phyloP scores from a whole-genome alignment of 2,888 invertebrate genomes.

The Morpho deidamia region DNA sequence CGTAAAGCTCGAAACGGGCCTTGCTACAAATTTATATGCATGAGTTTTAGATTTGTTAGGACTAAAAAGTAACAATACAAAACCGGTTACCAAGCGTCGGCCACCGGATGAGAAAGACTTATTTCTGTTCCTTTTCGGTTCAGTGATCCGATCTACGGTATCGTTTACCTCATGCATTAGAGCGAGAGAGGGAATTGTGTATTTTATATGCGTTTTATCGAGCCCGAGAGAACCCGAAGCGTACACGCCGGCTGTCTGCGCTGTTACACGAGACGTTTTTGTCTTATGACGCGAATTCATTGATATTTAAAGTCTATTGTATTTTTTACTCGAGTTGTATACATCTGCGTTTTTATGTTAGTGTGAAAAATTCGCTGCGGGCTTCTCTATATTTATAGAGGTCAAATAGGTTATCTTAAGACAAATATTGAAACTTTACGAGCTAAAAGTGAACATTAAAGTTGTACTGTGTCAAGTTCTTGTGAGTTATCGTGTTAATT shows the following conservation, averaged over 20 bases:
- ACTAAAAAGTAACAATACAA: slow-evolving; percentile 57
- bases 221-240: slow-evolving; percentile 47
- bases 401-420: slow-evolving; percentile 8
- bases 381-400: background rate
- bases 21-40: slow-evolving; percentile 55
- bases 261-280: slow-evolving; percentile 43
- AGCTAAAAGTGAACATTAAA: slow-evolving; percentile 4
- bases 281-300: slow-evolving; percentile 59
- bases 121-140: slow-evolving; percentile 68
- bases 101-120: slow-evolving; percentile 57
- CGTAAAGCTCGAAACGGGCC: slow-evolving; percentile 45
- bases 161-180: slow-evolving; percentile 35
- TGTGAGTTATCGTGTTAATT: slow-evolving; percentile 3
- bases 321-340: slow-evolving; percentile 9
- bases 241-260: slow-evolving; percentile 47
- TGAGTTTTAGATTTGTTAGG: slow-evolving; percentile 60
- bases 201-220: slow-evolving; percentile 33
- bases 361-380: slow-evolving; percentile 8
- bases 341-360: slow-evolving; percentile 13
- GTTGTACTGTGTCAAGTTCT: background rate
- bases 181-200: slow-evolving; percentile 39
- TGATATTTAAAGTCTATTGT: slow-evolving; percentile 46
- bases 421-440: background rate
- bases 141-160: slow-evolving; percentile 63
- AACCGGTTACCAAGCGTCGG: slow-evolving; percentile 54